Evolutionary conservation across 2,797 vertebrate species (phyloP).

Genomic region (Merluccius polli): DNA sequence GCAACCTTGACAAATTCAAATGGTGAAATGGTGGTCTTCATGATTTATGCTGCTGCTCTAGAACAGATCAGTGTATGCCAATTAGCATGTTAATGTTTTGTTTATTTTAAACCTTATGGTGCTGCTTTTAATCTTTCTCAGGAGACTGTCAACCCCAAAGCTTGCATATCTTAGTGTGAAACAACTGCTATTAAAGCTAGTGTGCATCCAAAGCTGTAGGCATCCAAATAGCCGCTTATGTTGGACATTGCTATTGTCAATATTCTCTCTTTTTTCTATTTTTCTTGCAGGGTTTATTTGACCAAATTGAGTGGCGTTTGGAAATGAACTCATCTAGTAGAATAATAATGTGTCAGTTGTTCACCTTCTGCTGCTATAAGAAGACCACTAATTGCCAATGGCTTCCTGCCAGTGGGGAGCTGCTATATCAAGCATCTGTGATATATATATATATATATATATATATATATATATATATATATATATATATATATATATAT

Average conservation of each 20-base stretch:
- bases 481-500: no score
- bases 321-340: constrained; percentile 16
- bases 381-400: neutral
- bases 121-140: neutral
- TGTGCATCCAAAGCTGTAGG: neutral
- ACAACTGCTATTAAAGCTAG: no score
- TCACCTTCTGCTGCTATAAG: neutral
- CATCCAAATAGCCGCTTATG: neutral
- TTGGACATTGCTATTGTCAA: neutral
- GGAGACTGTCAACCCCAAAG: neutral
- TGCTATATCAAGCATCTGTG: neutral
- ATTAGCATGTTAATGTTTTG: neutral
- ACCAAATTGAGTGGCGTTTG: constrained; percentile 18
- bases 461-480: no score
- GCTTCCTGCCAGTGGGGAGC: neutral
- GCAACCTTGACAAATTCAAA: neutral
- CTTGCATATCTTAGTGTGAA: neutral
- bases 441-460: no score
- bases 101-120: neutral
- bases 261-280: neutral
- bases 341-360: neutral
- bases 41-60: neutral
- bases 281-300: neutral
- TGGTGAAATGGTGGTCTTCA: neutral
- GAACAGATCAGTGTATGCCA: neutral